Evolutionary conservation across 2,888 invertebrate genomes (phyloP).

Genomic region (Rambutsinella grinnellia): DNA sequence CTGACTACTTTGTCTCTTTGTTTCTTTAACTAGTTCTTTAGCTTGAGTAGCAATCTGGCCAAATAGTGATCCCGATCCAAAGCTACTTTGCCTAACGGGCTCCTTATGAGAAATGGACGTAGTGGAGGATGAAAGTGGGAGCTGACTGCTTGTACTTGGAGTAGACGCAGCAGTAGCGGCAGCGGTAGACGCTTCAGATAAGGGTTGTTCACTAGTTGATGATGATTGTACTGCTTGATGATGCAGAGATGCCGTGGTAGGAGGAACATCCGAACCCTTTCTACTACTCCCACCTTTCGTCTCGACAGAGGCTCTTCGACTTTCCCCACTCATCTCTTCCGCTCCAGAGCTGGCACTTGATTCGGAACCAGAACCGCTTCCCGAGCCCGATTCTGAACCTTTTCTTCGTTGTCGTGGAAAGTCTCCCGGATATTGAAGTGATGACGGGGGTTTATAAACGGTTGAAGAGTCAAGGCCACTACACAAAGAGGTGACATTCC

Average conservation of each 20-base stretch:
- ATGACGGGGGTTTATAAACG: conserved; percentile 93
- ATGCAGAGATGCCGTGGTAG: not conserved
- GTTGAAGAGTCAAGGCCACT: conserved; percentile 71
- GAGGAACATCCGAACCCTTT: conserved; percentile 28
- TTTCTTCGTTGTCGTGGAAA: conserved; percentile 44
- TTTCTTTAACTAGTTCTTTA: conserved; percentile 88
- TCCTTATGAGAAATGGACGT: conserved; percentile 73
- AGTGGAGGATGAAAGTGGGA: conserved; percentile 73
- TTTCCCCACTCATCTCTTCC: conserved; percentile 64
- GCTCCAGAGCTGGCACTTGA: conserved; percentile 68
- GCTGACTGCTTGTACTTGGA: conserved; percentile 75
- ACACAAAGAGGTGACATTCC: conserved; percentile 70
- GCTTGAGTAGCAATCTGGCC: conserved; percentile 91
- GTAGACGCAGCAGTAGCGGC: conserved; percentile 71
- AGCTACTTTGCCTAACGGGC: conserved; percentile 63
- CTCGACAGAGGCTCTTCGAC: conserved; percentile 56
- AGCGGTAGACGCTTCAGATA: not conserved
- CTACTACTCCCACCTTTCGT: conserved; percentile 48
- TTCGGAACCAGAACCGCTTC: conserved; percentile 62
- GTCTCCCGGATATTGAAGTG: conserved; percentile 86
- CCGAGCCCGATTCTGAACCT: conserved; percentile 63
- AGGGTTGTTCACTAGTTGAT: conserved; percentile 10
- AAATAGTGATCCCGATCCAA: conserved; percentile 75
- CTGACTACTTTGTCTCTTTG: conserved; percentile 89
- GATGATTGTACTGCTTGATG: not conserved